These are phyloP conservation scores for Tipula helvola DNA, from an alignment of 2,888 invertebrate species.

Conservation along the genomic window DNA sequence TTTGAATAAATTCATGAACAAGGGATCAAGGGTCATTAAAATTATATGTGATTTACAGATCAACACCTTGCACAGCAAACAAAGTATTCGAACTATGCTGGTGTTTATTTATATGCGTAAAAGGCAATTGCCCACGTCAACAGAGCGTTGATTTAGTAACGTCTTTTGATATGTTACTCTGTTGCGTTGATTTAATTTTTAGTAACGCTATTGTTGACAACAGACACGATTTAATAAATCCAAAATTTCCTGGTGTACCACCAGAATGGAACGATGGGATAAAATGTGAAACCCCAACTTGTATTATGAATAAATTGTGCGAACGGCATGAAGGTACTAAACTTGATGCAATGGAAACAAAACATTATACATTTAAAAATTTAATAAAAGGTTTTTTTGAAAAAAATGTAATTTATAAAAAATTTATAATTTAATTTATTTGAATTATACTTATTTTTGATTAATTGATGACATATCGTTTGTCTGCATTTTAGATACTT, in stretches of 20 bases:
- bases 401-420: slow-evolving; percentile 41
- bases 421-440: neutral
- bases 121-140: slow-evolving; percentile 64
- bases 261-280: slow-evolving; percentile 46
- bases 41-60: slow-evolving; percentile 36
- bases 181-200: slow-evolving; percentile 84
- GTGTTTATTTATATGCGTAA: slow-evolving; percentile 83
- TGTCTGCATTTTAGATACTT: slow-evolving; percentile 43
- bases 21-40: neutral
- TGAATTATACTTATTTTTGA: slow-evolving; percentile 7
- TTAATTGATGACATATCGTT: neutral
- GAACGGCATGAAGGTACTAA: slow-evolving; percentile 66
- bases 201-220: slow-evolving; percentile 70
- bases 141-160: slow-evolving; percentile 88
- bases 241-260: slow-evolving; percentile 66
- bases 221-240: slow-evolving; percentile 75
- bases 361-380: slow-evolving; percentile 68
- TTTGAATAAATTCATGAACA: slow-evolving; percentile 4
- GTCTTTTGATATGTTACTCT: slow-evolving; percentile 82
- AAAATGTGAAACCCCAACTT: slow-evolving; percentile 52
- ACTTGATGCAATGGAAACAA: slow-evolving; percentile 83
- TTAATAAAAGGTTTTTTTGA: slow-evolving; percentile 65
- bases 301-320: slow-evolving; percentile 72
- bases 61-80: slow-evolving; percentile 63
- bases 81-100: slow-evolving; percentile 89